Evolutionary conservation across 2,888 invertebrate genomes (phyloP).

Genomic region (Iphiclides podalirius): DNA sequence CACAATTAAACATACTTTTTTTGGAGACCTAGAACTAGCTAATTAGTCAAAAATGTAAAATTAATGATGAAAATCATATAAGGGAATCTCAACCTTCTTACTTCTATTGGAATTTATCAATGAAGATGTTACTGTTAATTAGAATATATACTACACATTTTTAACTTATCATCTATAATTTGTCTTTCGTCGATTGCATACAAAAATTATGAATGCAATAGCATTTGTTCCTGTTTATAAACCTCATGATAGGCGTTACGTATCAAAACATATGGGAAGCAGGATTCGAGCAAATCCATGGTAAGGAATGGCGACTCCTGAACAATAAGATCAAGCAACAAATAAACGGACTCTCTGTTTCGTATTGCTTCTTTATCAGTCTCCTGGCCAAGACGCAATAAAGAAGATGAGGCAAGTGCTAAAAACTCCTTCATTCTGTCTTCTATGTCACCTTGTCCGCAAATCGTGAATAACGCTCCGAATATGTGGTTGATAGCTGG

Average conservation of each 20-base stretch:
- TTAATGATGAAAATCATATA: constrained; percentile 11
- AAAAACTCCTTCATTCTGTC: constrained; percentile 98
- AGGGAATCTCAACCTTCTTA: constrained; percentile 16
- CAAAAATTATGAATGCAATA: constrained; percentile 62
- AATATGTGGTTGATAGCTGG: constrained; percentile 97
- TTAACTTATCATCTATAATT: constrained; percentile 22
- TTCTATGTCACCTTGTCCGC: constrained; percentile 97
- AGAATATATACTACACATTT: constrained; percentile 8
- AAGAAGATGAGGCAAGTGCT: constrained; percentile 95
- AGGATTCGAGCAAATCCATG: constrained; percentile 98
- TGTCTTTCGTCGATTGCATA: constrained; percentile 23
- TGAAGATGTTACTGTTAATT: constrained; percentile 2
- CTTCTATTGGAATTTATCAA: constrained; percentile 24
- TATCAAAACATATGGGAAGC: constrained; percentile 98
- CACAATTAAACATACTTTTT: constrained; percentile 46
- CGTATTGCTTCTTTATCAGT: constrained; percentile 95
- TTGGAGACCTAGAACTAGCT: constrained; percentile 19
- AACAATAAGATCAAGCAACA: constrained; percentile 97
- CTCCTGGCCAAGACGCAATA: constrained; percentile 96
- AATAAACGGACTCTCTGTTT: constrained; percentile 97
- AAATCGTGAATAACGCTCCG: constrained; percentile 97
- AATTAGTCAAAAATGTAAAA: constrained; percentile 1
- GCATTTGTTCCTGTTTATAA: constrained; percentile 91
- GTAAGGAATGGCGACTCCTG: constrained; percentile 99
- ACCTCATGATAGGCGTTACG: constrained; percentile 99